Evolutionary conservation across 2,113 vertebrate species (phyloP), one percentile per base, ranked within the genome.

Genomic region (Passer montanus): DNA sequence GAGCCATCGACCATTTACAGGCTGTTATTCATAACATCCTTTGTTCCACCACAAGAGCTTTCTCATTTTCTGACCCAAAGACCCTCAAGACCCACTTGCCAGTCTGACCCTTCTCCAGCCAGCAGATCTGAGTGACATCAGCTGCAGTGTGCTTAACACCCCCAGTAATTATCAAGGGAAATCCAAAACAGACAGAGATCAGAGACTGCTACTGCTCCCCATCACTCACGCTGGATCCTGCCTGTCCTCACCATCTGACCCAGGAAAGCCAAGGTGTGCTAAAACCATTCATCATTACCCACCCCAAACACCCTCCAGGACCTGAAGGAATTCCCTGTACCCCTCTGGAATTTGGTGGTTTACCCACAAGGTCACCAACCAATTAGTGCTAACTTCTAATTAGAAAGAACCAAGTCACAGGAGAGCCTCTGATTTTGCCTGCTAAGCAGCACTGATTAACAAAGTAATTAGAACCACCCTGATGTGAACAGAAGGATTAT

Each of bases 331-430:
- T 63, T 60, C 52, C 52, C 56, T 52, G 28, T 37, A n/a, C 20
- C 52, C 68, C 18, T 13, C 19, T 81, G 80, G 68, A 89, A 84
- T 81, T 47, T 16, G 24, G 33, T 33, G 14, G 16, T 74, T 74
- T 77, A 74, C 31, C 33, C 68, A 84, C 33, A 63, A 67, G 37
- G 20, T 33, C 49, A 56, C 52, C 31, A 84, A 84, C 5, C 59
- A 86, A 73, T 90, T 89, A 92, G 33, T 52, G 33, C 44, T 90
- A 60, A 89, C 24, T 89, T 95, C 52, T 86, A 93, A 70, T 92
- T 81, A 91, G 69, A 86, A 79, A 84, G 66, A 84, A 50, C 2
- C 15, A 74, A 82, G 55, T 78, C 76, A 75, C 15, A 1, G 35
- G 68, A 86, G 79, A 73, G 26, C 24, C 60, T 66, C 52, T 0